Evolutionary conservation across 2,888 invertebrate genomes (phyloP), one percentile per base, ranked within the genome.

Genomic region (Lochmaea crataegi): DNA sequence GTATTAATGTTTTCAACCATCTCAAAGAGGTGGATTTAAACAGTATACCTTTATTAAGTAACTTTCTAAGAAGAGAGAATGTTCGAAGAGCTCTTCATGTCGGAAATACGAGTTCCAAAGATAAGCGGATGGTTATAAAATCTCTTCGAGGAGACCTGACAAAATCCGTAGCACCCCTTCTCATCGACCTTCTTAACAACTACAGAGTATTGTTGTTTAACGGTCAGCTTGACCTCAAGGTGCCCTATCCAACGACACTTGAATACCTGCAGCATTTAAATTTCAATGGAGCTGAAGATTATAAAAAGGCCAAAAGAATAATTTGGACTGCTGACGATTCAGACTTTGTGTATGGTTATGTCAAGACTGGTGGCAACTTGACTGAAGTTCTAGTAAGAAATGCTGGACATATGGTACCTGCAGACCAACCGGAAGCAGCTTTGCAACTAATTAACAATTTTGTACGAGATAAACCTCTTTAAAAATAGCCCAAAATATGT

Each of bases 141-240:
- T 67, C 22, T 41, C 61, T 78, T 2, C 9, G 26, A 41, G 45
- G 48, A 4, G 78, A 78, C 66, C 67, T 77, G 18, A 64, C 68
- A 10, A 68, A 77, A 66, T 76, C 77, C 2, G 76, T 80, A 4
- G 80, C 80, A 9, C 74, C 76, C 10, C 76, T 76, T 74, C 65
- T 82, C 14, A 26, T 90, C 0, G 91, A 92, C 76, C 86, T 95
- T 0, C 82, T 94, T 0, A 87, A 91, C 41, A 85, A 90, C 77
- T 93, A 93, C 80, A 88, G 89, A 84, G 90, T 95, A 12, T 89
- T 96, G 56, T 89, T 96, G 70, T 97, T 96, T 85, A 96, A 92
- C 83, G 97, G 97, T 0, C 96, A 97, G 83, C 84, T 96, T 75
- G 97, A 97, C 84, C 92, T 97, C 11, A 94, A 96, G 75, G 94